Evolutionary conservation across 1,140 invertebrate genomes (phyloP).

Genomic region (Drosophila parabipectinata): DNA sequence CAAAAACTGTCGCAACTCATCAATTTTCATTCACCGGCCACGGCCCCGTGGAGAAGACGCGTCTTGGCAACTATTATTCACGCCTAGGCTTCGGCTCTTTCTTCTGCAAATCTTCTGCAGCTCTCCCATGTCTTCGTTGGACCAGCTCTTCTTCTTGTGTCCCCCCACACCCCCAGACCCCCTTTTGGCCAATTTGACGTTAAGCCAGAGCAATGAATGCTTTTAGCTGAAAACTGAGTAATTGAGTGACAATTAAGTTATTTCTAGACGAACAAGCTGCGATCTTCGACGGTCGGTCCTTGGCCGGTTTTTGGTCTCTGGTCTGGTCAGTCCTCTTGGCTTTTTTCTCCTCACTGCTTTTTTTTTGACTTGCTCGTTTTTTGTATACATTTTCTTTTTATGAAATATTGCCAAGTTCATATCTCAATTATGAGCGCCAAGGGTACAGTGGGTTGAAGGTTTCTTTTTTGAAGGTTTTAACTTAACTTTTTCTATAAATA

Average conservation of each 20-base stretch:
- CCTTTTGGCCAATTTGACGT: slow-evolving; percentile 54
- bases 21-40: slow-evolving; percentile 73
- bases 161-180: background rate
- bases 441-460: slow-evolving; percentile 51
- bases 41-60: slow-evolving; percentile 30
- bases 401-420: slow-evolving; percentile 84
- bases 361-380: background rate
- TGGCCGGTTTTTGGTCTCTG: slow-evolving; percentile 1
- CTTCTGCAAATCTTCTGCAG: background rate
- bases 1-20: slow-evolving; percentile 83
- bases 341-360: slow-evolving; percentile 2
- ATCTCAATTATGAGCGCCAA: slow-evolving; percentile 81
- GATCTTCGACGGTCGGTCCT: slow-evolving; percentile 50
- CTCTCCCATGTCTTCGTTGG: background rate
- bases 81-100: slow-evolving; percentile 58
- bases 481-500: too few relatives aligned
- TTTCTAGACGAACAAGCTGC: slow-evolving; percentile 81
- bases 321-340: slow-evolving; percentile 17
- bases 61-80: slow-evolving; percentile 66
- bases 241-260: slow-evolving; percentile 84
- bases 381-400: slow-evolving; percentile 50
- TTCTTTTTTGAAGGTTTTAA: too few relatives aligned
- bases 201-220: slow-evolving; percentile 83
- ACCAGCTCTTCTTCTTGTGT: slow-evolving; percentile 5
- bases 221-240: slow-evolving; percentile 84